Evolutionary conservation across 2,888 invertebrate genomes (phyloP), one percentile per base, ranked within the genome.

Genomic region (Resseliella maxima): DNA sequence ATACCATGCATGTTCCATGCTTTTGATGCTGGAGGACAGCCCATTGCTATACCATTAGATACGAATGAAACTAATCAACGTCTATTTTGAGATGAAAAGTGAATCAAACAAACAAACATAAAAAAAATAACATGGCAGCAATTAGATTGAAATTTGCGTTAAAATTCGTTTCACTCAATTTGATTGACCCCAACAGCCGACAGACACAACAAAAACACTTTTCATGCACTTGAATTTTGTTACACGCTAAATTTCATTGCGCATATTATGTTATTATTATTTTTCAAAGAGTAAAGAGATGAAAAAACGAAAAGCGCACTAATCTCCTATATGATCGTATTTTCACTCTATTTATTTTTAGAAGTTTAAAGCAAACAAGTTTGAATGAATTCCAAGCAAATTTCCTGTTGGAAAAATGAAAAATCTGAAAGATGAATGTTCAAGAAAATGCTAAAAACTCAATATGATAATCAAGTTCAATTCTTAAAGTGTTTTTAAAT

Each of bases 161-260:
- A 59, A 59, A 59, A 24, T 3, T 50, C 18, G 15, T 59, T 59
- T 59, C 18, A 3, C 21, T 24, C 15, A 35, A 31, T 31, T 72
- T 72, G 15, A 72, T 31, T 18, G 72, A 72, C 72, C 72, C 72
- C 35, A 72, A 35, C 46, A 18, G 5, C 41, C 6, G 5, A 18
- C 2, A 8, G 18, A 50, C 8, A 50, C 46, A 8, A 18, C 18
- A 50, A 72, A 31, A 72, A 72, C 72, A 31, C 46, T 72, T 72
- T 72, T 72, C 72, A 72, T 72, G 72, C 72, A 72, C 72, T 72
- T 72, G 72, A 72, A 72, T 72, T 72, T 31, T 72, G 0, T 24
- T 24, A 72, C 15, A 72, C 72, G 72, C 15, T 72, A 15, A 5
- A 72, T 72, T 72, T 72, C 72, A 72, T 72, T 31, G 72, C 18